Conservation (phyloP, 2,113 vertebrate genomes). For the Proterorhinus semilunaris region DNA sequence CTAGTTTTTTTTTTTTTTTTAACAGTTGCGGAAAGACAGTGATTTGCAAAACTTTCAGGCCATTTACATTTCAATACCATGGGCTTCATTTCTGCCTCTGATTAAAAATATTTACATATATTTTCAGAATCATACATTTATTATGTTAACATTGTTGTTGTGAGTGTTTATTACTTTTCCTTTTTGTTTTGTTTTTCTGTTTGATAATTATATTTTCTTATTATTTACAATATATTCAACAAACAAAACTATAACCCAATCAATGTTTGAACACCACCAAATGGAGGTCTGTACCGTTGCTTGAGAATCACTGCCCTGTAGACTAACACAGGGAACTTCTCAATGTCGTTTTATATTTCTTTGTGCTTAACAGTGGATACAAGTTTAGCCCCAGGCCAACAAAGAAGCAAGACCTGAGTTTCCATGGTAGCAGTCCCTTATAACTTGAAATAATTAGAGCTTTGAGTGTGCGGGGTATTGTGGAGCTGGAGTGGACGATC, state of each 20-base stretch:
- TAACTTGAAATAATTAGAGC: slow-evolving; percentile 14
- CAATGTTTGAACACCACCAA: too few species aligned
- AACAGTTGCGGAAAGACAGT: not conserved
- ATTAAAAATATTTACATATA: too few species aligned
- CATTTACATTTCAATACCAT: too few species aligned
- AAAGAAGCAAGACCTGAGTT: slow-evolving; percentile 6
- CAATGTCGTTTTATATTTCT: not conserved
- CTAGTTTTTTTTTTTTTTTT: not conserved
- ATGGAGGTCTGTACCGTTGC: not conserved
- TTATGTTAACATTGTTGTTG: too few species aligned
- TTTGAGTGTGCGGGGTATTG: slow-evolving; percentile 1
- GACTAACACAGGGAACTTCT: not conserved
- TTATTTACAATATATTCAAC: too few species aligned
- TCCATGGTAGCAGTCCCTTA: slow-evolving; percentile 7
- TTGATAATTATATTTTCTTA: too few species aligned
- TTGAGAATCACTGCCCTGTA: not conserved
- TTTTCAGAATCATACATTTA: too few species aligned
- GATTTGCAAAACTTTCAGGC: not conserved
- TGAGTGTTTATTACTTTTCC: too few species aligned
- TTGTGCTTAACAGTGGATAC: slow-evolving; percentile 1
- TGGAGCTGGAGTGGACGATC: not conserved
- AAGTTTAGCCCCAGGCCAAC: slow-evolving; percentile 4
- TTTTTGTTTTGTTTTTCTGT: too few species aligned
- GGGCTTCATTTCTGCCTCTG: too few species aligned
- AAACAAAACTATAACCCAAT: too few species aligned